Evolutionary conservation across 2,797 vertebrate species (phyloP).

Genomic region (Danionella dracula): DNA sequence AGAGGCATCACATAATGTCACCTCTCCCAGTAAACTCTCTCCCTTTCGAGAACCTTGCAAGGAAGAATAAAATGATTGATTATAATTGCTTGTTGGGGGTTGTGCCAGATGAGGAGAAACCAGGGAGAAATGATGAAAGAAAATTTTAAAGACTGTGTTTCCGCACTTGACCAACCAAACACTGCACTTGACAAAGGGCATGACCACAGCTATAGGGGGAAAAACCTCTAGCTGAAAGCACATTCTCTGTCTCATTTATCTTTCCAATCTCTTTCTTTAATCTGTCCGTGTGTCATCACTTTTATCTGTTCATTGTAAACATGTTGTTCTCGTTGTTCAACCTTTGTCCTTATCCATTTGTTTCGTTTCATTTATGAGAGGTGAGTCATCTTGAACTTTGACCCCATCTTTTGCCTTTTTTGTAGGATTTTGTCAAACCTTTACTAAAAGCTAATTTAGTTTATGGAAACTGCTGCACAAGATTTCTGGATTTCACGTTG

Average conservation of each 20-base stretch:
- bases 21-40: constrained; percentile 7
- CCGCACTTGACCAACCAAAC: background rate
- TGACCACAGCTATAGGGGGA: background rate
- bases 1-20: too few species aligned
- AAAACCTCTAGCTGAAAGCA: constrained; percentile 1
- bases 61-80: constrained; percentile 34
- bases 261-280: background rate
- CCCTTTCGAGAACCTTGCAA: constrained; percentile 1
- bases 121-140: constrained; percentile 27
- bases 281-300: background rate
- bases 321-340: constrained; percentile 6
- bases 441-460: background rate
- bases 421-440: background rate
- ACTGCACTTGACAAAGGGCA: constrained; percentile 23
- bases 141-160: constrained; percentile 19
- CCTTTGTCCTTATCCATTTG: constrained; percentile 19
- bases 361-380: constrained; percentile 19
- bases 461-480: background rate
- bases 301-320: background rate
- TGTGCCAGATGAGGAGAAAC: constrained; percentile 9
- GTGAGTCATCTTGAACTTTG: constrained; percentile 7
- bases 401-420: background rate
- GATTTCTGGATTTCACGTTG: too few species aligned
- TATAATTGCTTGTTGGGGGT: constrained; percentile 42
- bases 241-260: background rate